Conservation (phyloP, 2,888 invertebrate species). For the Halocaridina rubra region DNA sequence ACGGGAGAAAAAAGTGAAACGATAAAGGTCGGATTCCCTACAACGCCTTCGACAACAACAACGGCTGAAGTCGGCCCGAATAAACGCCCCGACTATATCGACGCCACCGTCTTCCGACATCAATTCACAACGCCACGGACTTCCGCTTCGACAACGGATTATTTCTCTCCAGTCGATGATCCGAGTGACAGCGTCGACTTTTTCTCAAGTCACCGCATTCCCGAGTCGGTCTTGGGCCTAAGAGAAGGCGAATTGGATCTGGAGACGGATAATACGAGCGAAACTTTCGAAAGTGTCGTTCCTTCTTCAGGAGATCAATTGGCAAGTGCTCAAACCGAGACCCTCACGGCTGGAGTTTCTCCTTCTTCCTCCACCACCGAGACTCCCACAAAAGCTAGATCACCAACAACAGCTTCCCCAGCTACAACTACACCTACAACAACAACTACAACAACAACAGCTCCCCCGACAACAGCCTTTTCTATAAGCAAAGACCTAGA, state of each 20-base stretch:
- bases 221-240: too few species aligned
- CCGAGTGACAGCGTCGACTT: too few species aligned
- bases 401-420: neutral
- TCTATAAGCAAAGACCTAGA: neutral
- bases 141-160: neutral
- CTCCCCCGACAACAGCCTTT: neutral
- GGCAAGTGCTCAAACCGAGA: neutral
- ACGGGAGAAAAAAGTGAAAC: neutral
- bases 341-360: neutral
- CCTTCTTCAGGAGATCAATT: neutral
- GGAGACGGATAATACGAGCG: too few species aligned
- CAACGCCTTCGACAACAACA: neutral
- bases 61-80: neutral
- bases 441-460: neutral
- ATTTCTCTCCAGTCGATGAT: too few species aligned
- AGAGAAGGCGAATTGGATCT: too few species aligned
- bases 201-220: too few species aligned
- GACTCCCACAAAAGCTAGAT: neutral
- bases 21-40: neutral
- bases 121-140: constrained; percentile 13
- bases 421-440: neutral
- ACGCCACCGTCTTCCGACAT: constrained; percentile 18
- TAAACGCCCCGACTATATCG: neutral
- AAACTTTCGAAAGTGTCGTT: too few species aligned
- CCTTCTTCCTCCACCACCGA: neutral